Percentiles rank a stretch among this genome's conserved stretches.
These are phyloP conservation scores for Hippoglossus hippoglossus DNA, from an alignment of 2,797 vertebrate species.

Conservation along the genomic window DNA sequence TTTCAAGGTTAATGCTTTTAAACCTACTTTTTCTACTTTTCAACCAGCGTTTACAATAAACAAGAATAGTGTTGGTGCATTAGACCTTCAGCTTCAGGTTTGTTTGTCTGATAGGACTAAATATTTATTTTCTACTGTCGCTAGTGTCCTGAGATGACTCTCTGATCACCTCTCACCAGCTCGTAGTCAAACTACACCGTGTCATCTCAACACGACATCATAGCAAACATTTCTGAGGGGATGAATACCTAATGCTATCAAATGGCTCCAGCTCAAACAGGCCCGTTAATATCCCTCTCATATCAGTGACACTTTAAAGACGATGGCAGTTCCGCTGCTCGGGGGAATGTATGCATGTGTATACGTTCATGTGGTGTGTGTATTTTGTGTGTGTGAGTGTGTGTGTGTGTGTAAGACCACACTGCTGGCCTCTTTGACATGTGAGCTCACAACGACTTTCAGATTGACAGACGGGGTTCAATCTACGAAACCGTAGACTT, in stretches of 20 bases:
- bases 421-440: slow-evolving; percentile 68
- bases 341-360: slow-evolving; percentile 22
- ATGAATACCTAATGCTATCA: slow-evolving; percentile 76
- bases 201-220: slow-evolving; percentile 24
- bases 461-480: slow-evolving; percentile 71
- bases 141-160: slow-evolving; percentile 43
- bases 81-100: neutral
- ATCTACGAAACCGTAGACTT: slow-evolving; percentile 68
- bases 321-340: slow-evolving; percentile 42
- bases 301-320: slow-evolving; percentile 61
- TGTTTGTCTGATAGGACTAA: neutral
- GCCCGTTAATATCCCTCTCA: slow-evolving; percentile 44
- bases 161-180: slow-evolving; percentile 26
- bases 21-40: neutral
- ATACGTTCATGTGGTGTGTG: slow-evolving; percentile 30
- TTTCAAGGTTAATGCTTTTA: neutral
- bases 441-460: slow-evolving; percentile 62
- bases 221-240: slow-evolving; percentile 41
- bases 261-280: slow-evolving; percentile 61
- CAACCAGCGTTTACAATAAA: neutral
- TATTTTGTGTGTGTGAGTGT: slow-evolving; percentile 28
- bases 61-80: neutral
- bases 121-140: neutral
- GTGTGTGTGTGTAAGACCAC: slow-evolving; percentile 54
- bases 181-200: slow-evolving; percentile 4